Conservation (phyloP, 1,140 invertebrate genomes). For the Monochamus saltuarius region DNA sequence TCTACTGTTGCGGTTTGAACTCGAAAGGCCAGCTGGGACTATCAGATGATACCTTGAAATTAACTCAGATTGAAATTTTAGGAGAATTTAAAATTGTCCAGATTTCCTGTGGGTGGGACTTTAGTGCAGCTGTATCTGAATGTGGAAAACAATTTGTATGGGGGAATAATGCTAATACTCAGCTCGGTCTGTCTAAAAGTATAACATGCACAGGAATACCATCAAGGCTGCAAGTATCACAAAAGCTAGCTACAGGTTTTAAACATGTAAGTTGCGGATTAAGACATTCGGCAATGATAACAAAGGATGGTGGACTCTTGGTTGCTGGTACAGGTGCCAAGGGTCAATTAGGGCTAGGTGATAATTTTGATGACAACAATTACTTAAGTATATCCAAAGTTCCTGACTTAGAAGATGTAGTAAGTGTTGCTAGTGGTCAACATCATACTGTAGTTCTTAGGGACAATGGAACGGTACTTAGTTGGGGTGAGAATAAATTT, state of each 20-base stretch:
- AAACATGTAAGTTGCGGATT: constrained; percentile 61
- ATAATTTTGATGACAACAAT: constrained; percentile 55
- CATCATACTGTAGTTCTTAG: constrained; percentile 68
- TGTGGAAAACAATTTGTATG: constrained; percentile 68
- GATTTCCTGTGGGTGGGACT: constrained; percentile 73
- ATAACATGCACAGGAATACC: constrained; percentile 53
- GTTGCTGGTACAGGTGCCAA: constrained; percentile 63
- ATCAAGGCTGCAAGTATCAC: constrained; percentile 50
- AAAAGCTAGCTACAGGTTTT: constrained; percentile 47
- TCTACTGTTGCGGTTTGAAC: constrained; percentile 88
- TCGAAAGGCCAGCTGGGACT: constrained; percentile 75
- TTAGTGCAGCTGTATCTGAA: constrained; percentile 65
- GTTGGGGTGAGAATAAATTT: constrained; percentile 76
- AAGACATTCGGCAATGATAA: constrained; percentile 68
- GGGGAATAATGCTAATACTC: constrained; percentile 75
- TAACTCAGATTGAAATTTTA: constrained; percentile 57
- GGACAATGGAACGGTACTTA: constrained; percentile 58
- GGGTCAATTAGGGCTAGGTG: constrained; percentile 65
- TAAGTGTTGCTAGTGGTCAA: constrained; percentile 68
- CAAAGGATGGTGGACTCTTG: constrained; percentile 61
- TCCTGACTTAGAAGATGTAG: constrained; percentile 56
- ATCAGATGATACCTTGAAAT: constrained; percentile 56
- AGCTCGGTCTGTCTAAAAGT: constrained; percentile 64
- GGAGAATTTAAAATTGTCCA: constrained; percentile 59
- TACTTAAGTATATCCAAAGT: constrained; percentile 57